These are phyloP conservation scores for Pterocles burchelli DNA, from an alignment of 2,113 vertebrate species.

Conservation along the genomic window DNA sequence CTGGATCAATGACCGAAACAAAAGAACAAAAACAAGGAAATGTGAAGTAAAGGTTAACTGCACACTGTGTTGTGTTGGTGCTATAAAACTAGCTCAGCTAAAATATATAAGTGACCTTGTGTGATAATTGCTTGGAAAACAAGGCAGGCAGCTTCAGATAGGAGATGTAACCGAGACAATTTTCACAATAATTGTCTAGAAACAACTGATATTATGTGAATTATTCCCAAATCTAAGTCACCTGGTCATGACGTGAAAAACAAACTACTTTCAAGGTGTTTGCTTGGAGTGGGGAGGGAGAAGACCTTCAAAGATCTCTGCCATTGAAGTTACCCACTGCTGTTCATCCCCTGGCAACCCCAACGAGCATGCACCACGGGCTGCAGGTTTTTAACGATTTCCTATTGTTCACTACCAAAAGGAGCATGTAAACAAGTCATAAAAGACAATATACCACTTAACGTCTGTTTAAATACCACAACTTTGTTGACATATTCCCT, in stretches of 20 bases:
- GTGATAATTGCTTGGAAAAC: neutral
- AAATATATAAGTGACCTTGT: neutral
- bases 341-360: neutral
- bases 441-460: neutral
- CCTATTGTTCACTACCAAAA: neutral
- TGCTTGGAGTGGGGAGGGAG: neutral
- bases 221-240: neutral
- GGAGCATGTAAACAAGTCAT: rapidly evolving
- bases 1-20: neutral
- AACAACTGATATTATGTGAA: rapidly evolving
- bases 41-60: neutral
- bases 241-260: rapidly evolving
- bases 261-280: neutral
- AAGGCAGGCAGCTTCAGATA: neutral
- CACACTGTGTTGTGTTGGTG: rapidly evolving
- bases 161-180: rapidly evolving
- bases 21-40: neutral
- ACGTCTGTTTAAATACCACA: neutral
- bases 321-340: neutral
- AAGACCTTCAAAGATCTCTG: neutral
- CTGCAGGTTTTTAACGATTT: neutral
- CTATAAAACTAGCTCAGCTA: slow-evolving; percentile 7
- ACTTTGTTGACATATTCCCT: neutral
- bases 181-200: neutral
- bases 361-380: neutral